Evolutionary conservation across 2,888 invertebrate genomes (phyloP), one percentile per base, ranked within the genome.

Genomic region (Rutpela maculata): DNA sequence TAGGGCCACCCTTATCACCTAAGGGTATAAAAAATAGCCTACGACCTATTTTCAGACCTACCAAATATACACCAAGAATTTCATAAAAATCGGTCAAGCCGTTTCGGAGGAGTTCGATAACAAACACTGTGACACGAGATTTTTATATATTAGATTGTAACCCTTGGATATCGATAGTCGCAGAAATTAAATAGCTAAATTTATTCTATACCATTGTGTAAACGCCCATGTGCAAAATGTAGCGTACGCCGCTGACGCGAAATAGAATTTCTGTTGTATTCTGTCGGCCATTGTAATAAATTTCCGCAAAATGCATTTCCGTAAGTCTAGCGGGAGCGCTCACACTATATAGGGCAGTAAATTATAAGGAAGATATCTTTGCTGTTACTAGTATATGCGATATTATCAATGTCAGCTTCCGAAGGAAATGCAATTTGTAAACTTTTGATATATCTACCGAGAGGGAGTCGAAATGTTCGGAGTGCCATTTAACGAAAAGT

Each of bases 381-480:
- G n/a, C 15, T n/a, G 50, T 50, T 50, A 50, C n/a, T n/a, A 50
- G 50, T 50, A 50, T 50, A 7, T 50, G n/a, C 50, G n/a, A 50
- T 50, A 50, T 50, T 50, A 50, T 50, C 50, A 50, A 15, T n/a
- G 50, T 50, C 50, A 6, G n/a, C 50, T n/a, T 50, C n/a, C 50
- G 50, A 50, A 50, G 50, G 50, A n/a, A 50, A 50, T 43, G 50
- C 50, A 50, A 50, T 50, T 50, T 50, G 50, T 50, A 50, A 50
- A 50, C n/a, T 50, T 50, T 50, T 50, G 50, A 50, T 50, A 50
- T 50, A 50, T 50, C 15, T 50, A 50, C 50, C n/a, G n/a, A 50
- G 50, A 17, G 50, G 5, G 50, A 17, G 3, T n/a, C 15, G 5
- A n/a, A 50, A 50, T 50, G 15, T 50, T 15, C 50, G 6, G 4